Evolutionary conservation across 35 echinoderm and acorn worm genomes (phyloP).

Genomic region (Ophiothrix spiculata): DNA sequence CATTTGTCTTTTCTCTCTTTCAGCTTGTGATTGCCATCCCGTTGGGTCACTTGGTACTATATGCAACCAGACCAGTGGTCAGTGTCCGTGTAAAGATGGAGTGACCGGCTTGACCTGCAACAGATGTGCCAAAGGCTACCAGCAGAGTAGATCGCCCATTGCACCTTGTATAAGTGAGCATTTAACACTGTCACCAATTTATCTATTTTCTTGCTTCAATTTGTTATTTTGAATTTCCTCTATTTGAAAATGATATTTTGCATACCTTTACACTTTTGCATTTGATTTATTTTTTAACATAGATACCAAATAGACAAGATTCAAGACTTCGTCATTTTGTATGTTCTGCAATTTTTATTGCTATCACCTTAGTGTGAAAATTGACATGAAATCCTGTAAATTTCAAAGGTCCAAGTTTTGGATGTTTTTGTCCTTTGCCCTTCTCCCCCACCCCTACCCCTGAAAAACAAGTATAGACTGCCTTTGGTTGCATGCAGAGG

Average conservation of each 20-base stretch:
- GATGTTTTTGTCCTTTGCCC: too few species aligned
- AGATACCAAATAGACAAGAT: too few species aligned
- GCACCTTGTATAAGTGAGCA: slow-evolving; percentile 96
- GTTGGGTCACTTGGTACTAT: slow-evolving; percentile 77
- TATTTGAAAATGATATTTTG: not conserved
- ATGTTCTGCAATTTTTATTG: too few species aligned
- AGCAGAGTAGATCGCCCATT: slow-evolving; percentile 73
- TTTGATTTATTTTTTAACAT: too few species aligned
- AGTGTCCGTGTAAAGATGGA: slow-evolving; percentile 96
- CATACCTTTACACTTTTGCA: not conserved
- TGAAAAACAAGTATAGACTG: too few species aligned
- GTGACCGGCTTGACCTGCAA: slow-evolving; percentile 83
- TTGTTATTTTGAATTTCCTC: slow-evolving; percentile 22
- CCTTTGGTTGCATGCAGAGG: too few species aligned
- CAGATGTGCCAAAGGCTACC: slow-evolving; percentile 82
- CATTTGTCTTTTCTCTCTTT: slow-evolving; percentile 37
- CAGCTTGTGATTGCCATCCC: slow-evolving; percentile 87
- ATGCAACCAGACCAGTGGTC: slow-evolving; percentile 97
- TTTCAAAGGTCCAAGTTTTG: too few species aligned
- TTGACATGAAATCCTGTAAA: too few species aligned
- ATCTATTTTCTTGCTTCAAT: not conserved
- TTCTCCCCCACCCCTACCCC: too few species aligned
- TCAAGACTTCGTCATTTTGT: too few species aligned
- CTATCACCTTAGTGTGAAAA: too few species aligned
- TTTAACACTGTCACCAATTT: not conserved